Evolutionary conservation across 2,113 vertebrate species (phyloP).

Genomic region (Eudyptes chrysolophus): DNA sequence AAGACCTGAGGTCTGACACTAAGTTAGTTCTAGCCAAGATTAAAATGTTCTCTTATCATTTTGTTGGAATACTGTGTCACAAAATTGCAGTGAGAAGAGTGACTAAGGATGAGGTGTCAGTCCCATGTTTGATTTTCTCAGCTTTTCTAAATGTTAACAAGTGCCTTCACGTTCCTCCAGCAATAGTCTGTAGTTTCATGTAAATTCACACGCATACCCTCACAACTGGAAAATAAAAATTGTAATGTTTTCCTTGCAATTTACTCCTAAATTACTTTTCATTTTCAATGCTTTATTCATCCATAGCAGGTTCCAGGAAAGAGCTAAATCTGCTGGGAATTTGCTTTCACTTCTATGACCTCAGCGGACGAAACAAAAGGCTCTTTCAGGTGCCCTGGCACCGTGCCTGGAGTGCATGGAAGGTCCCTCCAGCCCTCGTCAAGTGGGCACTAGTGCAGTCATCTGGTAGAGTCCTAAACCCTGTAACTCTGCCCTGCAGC

Average conservation of each 20-base stretch:
- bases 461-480: background rate
- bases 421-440: background rate
- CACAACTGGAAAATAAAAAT: background rate
- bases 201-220: background rate
- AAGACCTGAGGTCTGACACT: background rate
- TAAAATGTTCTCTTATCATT: background rate
- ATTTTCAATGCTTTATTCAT: conserved; percentile 60
- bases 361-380: conserved; percentile 63
- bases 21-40: background rate
- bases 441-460: background rate
- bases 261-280: conserved; percentile 15
- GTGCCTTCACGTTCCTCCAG: background rate
- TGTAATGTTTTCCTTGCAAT: conserved; percentile 28
- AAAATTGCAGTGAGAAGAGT: background rate
- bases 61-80: background rate
- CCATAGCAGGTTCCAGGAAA: conserved; percentile 61
- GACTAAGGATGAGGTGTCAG: background rate
- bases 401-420: background rate
- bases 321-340: conserved; percentile 52
- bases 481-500: background rate
- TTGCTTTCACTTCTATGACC: conserved; percentile 57
- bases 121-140: background rate
- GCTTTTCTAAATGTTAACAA: background rate
- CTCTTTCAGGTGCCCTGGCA: conserved; percentile 65
- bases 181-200: background rate